Percentiles rank a stretch among this genome's conserved stretches.
phyloP scores from a whole-genome alignment of 2,797 vertebrate species.

The Intellagama lesueurii region DNA sequence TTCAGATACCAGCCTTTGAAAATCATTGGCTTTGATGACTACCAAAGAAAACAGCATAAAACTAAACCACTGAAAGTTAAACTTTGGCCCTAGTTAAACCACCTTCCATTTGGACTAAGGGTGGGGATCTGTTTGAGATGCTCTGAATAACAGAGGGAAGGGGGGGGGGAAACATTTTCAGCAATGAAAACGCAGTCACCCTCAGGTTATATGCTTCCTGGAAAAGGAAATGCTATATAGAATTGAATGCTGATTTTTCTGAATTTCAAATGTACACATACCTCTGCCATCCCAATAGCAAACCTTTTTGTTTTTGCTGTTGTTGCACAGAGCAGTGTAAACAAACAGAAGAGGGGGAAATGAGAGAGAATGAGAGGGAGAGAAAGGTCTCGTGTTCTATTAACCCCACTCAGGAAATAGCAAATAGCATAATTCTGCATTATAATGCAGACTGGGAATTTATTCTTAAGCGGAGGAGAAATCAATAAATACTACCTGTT shows the following conservation, averaged over 20 bases:
- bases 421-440: slow-evolving; percentile 23
- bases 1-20: background rate
- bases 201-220: slow-evolving; percentile 28
- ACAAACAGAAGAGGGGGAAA: fast-evolving
- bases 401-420: slow-evolving; percentile 33
- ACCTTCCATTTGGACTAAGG: background rate
- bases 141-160: background rate
- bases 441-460: background rate
- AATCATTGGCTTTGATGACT: background rate
- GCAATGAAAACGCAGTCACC: slow-evolving; percentile 17
- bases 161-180: background rate
- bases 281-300: slow-evolving; percentile 26
- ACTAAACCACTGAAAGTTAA: background rate
- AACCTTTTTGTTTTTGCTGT: slow-evolving; percentile 3
- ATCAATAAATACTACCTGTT: slow-evolving; percentile 22
- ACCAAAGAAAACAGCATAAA: background rate
- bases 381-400: background rate
- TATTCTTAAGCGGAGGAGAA: background rate
- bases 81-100: background rate
- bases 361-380: slow-evolving; percentile 11
- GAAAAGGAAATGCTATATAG: slow-evolving; percentile 43
- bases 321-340: slow-evolving; percentile 25
- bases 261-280: slow-evolving; percentile 41
- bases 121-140: slow-evolving; percentile 25
- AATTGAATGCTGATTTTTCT: slow-evolving; percentile 29